phyloP scores from a whole-genome alignment of 2,888 invertebrate species.

The Alviniconcha strummeri region DNA sequence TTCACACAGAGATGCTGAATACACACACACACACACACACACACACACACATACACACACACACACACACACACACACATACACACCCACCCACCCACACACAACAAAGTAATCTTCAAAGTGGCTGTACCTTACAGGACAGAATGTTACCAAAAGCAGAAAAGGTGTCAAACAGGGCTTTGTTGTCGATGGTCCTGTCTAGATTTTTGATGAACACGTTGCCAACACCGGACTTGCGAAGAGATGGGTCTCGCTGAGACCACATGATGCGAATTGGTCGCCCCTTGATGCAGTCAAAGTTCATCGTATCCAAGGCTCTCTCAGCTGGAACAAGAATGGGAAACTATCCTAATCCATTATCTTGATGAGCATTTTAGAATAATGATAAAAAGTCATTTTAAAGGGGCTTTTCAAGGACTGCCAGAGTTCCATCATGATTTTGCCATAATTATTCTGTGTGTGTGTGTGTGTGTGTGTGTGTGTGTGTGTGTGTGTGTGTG shows the following conservation, averaged over 20 bases:
- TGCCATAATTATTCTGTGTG: background rate
- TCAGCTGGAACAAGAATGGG: conserved; percentile 81
- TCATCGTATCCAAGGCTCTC: conserved; percentile 99
- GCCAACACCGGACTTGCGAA: conserved; percentile 98
- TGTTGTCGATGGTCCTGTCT: conserved; percentile 97
- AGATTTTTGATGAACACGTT: conserved; percentile 99
- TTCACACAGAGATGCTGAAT: background rate
- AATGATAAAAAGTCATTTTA: too few relatives aligned
- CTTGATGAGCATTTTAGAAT: too few relatives aligned
- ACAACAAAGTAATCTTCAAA: background rate
- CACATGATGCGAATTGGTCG: conserved; percentile 99
- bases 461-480: background rate
- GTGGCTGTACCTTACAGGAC: conserved; percentile 84
- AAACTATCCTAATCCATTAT: background rate
- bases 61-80: background rate
- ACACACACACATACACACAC: conserved; percentile 11
- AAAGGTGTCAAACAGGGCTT: conserved; percentile 99
- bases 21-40: conserved; percentile 19
- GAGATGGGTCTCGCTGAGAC: conserved; percentile 99
- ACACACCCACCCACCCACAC: background rate
- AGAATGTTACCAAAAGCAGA: conserved; percentile 99
- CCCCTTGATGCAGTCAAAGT: conserved; percentile 97
- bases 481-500: background rate
- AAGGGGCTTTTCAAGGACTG: too few relatives aligned
- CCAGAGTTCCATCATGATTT: too few relatives aligned